phyloP scores from a whole-genome alignment of 1,140 invertebrate genomes.

The Drosophila simulans region DNA sequence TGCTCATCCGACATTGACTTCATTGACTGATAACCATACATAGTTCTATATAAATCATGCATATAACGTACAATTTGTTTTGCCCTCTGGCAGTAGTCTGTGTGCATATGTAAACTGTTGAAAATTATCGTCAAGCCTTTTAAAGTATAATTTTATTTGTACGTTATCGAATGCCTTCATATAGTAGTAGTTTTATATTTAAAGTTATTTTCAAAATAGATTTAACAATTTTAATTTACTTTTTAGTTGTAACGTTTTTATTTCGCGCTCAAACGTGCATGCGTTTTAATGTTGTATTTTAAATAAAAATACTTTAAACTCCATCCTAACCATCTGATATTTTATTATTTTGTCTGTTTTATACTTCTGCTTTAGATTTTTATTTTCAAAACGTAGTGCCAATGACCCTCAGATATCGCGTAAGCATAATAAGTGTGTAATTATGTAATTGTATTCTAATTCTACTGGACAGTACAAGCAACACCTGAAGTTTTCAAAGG shows the following conservation, averaged over 20 bases:
- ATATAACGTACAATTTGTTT: conserved; percentile 48
- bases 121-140: conserved; percentile 59
- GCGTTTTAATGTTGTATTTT: conserved; percentile 72
- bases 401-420: conserved; percentile 38
- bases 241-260: conserved; percentile 50
- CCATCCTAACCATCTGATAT: conserved; percentile 14
- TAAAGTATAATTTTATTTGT: conserved; percentile 48
- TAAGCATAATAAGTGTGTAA: conserved; percentile 36
- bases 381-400: conserved; percentile 39
- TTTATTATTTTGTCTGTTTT: conserved; percentile 6
- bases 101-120: conserved; percentile 50
- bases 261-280: conserved; percentile 35
- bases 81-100: conserved; percentile 26
- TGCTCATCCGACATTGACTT: conserved; percentile 66
- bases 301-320: conserved; percentile 63
- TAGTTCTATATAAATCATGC: conserved; percentile 32
- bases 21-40: conserved; percentile 74
- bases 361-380: not conserved
- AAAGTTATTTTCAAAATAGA: conserved; percentile 26
- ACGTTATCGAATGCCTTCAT: conserved; percentile 30
- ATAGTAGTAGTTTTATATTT: conserved; percentile 25
- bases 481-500: conserved; percentile 84
- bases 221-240: conserved; percentile 29
- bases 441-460: conserved; percentile 63
- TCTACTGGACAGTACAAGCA: conserved; percentile 83